These are phyloP conservation scores for Pararge aegeria DNA, from an alignment of 1,140 invertebrate genomes.

Conservation along the genomic window DNA sequence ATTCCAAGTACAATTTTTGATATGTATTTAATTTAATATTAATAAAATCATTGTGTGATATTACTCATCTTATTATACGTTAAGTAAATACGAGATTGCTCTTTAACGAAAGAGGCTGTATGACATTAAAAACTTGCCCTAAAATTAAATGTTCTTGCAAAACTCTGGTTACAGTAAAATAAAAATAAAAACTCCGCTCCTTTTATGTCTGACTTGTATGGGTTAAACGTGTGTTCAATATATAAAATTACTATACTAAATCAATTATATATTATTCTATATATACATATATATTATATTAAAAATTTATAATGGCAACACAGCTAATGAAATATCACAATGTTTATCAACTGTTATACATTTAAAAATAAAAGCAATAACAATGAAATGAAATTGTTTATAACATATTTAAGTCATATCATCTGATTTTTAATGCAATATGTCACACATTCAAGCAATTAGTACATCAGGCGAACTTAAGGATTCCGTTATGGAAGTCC, in stretches of 20 bases:
- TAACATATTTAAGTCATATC: not conserved
- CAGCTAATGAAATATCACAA: constrained; percentile 14
- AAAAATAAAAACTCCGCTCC: not conserved
- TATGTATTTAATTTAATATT: too few relatives aligned
- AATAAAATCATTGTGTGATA: too few relatives aligned
- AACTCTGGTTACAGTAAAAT: not conserved
- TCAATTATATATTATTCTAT: constrained; percentile 18
- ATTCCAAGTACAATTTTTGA: too few relatives aligned
- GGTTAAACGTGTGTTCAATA: constrained; percentile 26
- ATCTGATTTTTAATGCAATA: not conserved
- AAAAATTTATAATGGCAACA: constrained; percentile 27
- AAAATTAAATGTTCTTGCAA: not conserved
- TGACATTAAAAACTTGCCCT: too few relatives aligned
- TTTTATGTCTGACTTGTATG: constrained; percentile 26
- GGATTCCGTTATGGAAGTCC: too few relatives aligned
- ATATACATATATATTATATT: constrained; percentile 1
- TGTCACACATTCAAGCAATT: not conserved
- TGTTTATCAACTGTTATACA: constrained; percentile 14
- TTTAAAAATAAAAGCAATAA: constrained; percentile 18
- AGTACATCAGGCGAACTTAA: too few relatives aligned
- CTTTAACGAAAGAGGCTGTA: too few relatives aligned
- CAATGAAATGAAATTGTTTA: not conserved
- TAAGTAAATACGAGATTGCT: too few relatives aligned
- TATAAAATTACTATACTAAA: constrained; percentile 11
- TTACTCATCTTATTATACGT: too few relatives aligned